Conservation (phyloP, 1,140 invertebrate genomes). For the Delia radicum region DNA sequence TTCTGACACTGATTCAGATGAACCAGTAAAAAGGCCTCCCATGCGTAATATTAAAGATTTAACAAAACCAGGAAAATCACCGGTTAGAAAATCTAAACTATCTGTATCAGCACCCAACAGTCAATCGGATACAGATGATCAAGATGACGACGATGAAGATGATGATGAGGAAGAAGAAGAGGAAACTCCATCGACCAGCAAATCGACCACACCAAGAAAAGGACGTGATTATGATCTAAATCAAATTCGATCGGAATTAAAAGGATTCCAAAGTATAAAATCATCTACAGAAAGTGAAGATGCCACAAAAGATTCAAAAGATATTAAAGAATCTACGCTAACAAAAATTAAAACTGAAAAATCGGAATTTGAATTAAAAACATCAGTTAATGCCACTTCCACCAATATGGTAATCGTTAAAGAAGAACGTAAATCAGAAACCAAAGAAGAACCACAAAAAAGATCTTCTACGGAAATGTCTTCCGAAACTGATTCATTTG, state of each 20-base stretch:
- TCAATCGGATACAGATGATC: constrained; percentile 53
- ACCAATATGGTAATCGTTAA: constrained; percentile 26
- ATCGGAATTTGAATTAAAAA: not conserved
- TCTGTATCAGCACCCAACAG: constrained; percentile 32
- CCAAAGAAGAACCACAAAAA: constrained; percentile 34
- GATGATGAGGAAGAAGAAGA: constrained; percentile 40
- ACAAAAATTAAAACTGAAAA: constrained; percentile 8
- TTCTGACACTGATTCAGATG: constrained; percentile 64
- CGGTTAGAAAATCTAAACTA: constrained; percentile 37
- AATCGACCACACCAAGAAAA: constrained; percentile 53
- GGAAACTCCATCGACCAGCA: constrained; percentile 38
- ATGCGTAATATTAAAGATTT: constrained; percentile 30
- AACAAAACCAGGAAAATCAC: constrained; percentile 42
- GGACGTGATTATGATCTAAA: constrained; percentile 78
- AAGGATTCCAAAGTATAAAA: constrained; percentile 62
- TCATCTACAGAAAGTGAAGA: constrained; percentile 40
- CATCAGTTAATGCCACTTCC: constrained; percentile 12
- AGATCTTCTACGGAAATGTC: constrained; percentile 48
- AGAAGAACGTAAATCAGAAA: constrained; percentile 35
- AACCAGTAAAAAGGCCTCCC: constrained; percentile 56
- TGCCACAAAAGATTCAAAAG: not conserved
- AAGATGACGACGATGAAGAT: constrained; percentile 53
- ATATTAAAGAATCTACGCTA: not conserved
- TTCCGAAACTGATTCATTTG: constrained; percentile 49
- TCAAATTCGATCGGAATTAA: constrained; percentile 80